These are phyloP conservation scores for Glaucomys volans DNA, from an alignment of 2,113 vertebrate genomes.

Conservation along the genomic window DNA sequence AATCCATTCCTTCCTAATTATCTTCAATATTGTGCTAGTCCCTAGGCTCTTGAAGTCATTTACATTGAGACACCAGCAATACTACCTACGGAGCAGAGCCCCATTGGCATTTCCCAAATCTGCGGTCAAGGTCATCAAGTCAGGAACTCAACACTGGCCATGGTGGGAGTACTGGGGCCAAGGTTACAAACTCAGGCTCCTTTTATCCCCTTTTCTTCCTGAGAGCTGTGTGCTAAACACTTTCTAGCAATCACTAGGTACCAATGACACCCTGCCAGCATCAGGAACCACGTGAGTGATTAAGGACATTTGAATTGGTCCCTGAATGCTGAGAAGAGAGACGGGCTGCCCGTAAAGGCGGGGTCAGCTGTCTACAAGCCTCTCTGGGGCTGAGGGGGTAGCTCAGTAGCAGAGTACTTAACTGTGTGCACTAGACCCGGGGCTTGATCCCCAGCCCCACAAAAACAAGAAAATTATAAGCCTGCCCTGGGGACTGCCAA, in stretches of 20 bases:
- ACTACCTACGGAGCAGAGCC: neutral
- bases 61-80: neutral
- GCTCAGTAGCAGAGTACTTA: neutral
- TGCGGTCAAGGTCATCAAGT: neutral
- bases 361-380: neutral
- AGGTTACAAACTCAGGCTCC: neutral
- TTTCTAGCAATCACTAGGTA: neutral
- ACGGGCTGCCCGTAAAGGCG: neutral
- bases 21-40: neutral
- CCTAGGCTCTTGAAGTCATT: neutral
- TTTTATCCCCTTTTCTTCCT: neutral
- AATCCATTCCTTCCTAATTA: neutral
- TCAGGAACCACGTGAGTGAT: neutral
- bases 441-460: neutral
- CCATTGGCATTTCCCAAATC: neutral
- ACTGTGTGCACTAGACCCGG: neutral
- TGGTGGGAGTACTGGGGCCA: neutral
- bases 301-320: neutral
- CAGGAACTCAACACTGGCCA: neutral
- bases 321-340: neutral
- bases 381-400: neutral
- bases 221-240: neutral
- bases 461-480: neutral
- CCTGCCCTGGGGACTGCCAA: neutral
- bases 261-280: neutral